Conservation (phyloP, 2,888 invertebrate genomes). For the Epistrophe grossulariae region DNA sequence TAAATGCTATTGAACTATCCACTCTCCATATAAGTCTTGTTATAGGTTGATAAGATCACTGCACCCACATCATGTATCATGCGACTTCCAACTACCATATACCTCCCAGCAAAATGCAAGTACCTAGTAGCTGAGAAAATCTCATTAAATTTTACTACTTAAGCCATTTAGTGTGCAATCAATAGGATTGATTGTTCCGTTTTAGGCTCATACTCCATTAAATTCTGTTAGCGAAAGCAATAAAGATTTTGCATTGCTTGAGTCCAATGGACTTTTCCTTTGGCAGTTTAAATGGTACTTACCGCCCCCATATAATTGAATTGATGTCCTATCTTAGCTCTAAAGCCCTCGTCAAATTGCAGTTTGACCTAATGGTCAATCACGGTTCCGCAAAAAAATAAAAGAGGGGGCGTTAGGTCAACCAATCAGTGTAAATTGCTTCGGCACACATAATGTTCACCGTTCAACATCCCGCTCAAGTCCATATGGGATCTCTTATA, state of each 20-base stretch:
- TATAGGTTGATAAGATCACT: conserved; percentile 37
- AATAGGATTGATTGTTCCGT: conserved; percentile 60
- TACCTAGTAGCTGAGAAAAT: conserved; percentile 60
- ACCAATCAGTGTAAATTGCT: conserved; percentile 70
- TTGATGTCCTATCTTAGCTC: conserved; percentile 59
- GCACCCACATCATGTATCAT: conserved; percentile 49
- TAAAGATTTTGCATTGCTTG: conserved; percentile 53
- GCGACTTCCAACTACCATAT: not conserved
- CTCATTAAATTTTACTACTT: conserved; percentile 60
- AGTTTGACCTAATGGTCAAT: conserved; percentile 72
- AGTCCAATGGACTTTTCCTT: conserved; percentile 26
- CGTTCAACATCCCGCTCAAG: not conserved
- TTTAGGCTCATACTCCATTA: conserved; percentile 39
- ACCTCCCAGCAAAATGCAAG: not conserved
- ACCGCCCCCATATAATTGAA: conserved; percentile 67
- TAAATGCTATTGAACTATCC: conserved; percentile 9
- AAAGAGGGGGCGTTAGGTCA: conserved; percentile 64
- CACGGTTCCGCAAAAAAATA: conserved; percentile 46
- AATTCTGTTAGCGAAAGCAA: conserved; percentile 56
- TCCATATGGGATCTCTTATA: not conserved
- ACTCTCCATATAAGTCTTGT: conserved; percentile 4
- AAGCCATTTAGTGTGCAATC: conserved; percentile 56
- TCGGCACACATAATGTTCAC: conserved; percentile 26
- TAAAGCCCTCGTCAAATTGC: conserved; percentile 64
- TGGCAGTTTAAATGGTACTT: conserved; percentile 33